phyloP scores from a whole-genome alignment of 2,888 invertebrate species.

The Cephus nigrinus region DNA sequence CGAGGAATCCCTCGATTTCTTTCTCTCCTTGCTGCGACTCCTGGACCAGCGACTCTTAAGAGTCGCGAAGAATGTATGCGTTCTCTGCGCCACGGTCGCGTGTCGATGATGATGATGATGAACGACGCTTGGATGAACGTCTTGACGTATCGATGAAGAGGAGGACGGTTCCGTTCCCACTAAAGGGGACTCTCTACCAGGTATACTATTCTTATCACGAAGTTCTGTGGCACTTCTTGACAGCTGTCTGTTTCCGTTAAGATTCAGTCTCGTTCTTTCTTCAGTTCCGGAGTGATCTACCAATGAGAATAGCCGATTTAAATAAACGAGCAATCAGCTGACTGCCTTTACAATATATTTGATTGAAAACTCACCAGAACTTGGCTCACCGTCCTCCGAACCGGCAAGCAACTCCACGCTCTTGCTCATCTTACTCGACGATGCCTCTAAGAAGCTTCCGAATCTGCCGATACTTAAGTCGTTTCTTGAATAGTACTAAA shows the following conservation, averaged over 20 bases:
- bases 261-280: constrained; percentile 55
- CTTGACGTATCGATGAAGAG: constrained; percentile 9
- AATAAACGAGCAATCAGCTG: background rate
- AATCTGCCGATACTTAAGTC: constrained; percentile 46
- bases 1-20: constrained; percentile 71
- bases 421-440: constrained; percentile 55
- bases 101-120: constrained; percentile 70
- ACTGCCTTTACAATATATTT: background rate
- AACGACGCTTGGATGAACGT: constrained; percentile 37
- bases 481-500: constrained; percentile 53
- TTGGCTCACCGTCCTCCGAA: constrained; percentile 57
- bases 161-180: constrained; percentile 15
- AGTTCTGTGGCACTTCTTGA: constrained; percentile 87
- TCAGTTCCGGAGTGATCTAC: constrained; percentile 43
- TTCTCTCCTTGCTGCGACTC: constrained; percentile 78
- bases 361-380: constrained; percentile 41
- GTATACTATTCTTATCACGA: constrained; percentile 56
- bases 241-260: constrained; percentile 73
- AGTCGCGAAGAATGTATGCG: constrained; percentile 85
- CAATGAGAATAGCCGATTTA: background rate
- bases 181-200: background rate
- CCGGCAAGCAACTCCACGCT: constrained; percentile 61
- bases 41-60: constrained; percentile 85
- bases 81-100: constrained; percentile 81
- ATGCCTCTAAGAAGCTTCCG: constrained; percentile 27